Conservation (phyloP, 2,888 invertebrate species). For the Sphaerophoria rueppellii region DNA sequence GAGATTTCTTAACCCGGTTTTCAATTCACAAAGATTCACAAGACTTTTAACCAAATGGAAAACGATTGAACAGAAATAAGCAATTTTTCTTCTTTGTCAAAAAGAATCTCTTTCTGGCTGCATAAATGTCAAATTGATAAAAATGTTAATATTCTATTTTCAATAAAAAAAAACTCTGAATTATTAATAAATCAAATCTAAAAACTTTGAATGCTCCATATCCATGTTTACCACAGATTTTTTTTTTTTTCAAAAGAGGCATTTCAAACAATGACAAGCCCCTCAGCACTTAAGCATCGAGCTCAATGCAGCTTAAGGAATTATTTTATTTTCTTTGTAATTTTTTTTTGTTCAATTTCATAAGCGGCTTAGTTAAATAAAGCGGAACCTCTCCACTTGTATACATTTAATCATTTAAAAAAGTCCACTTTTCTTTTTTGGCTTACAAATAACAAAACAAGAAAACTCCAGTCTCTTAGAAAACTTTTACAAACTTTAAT, state of each 20-base stretch:
- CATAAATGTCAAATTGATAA: background rate
- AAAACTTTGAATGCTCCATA: background rate
- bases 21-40: too few species aligned
- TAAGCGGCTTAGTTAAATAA: conserved; percentile 30
- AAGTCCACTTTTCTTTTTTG: conserved; percentile 4
- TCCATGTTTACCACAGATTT: background rate
- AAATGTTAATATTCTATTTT: background rate
- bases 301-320: conserved; percentile 12
- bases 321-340: background rate
- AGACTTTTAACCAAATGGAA: too few species aligned
- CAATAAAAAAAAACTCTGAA: background rate
- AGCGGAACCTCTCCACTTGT: conserved; percentile 18
- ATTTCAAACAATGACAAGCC: background rate
- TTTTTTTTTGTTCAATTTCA: background rate
- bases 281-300: background rate
- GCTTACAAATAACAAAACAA: background rate
- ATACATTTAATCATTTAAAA: conserved; percentile 26
- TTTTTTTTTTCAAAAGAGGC: background rate
- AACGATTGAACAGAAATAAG: too few species aligned
- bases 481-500: conserved; percentile 60
- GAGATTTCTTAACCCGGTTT: too few species aligned
- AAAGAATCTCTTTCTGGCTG: too few species aligned
- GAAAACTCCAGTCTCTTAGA: conserved; percentile 30
- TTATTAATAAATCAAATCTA: background rate
- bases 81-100: too few species aligned